Conservation (phyloP, 2,797 vertebrate genomes). For the Brachyrhaphis roseni region DNA sequence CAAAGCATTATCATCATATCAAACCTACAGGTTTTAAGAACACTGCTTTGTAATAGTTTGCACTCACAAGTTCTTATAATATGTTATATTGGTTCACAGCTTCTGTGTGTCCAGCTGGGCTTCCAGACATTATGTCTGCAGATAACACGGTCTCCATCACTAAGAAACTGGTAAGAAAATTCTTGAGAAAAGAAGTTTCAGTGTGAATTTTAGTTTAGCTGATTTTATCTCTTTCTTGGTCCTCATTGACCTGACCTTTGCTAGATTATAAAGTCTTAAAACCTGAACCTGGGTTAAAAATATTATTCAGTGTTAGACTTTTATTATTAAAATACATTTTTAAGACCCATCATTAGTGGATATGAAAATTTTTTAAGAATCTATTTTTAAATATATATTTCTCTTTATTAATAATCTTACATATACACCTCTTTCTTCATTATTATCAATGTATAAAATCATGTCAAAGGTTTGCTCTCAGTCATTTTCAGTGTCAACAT, state of each 20-base stretch:
- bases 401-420: background rate
- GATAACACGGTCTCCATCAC: constrained; percentile 25
- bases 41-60: background rate
- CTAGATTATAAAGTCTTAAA: background rate
- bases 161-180: constrained; percentile 68
- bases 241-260: background rate
- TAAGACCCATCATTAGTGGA: background rate
- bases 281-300: background rate
- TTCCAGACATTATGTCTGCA: background rate
- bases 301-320: background rate
- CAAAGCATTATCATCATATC: background rate
- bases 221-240: background rate
- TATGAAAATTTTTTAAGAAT: background rate
- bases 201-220: background rate
- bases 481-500: background rate
- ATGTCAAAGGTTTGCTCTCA: background rate
- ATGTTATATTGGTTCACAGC: constrained; percentile 1
- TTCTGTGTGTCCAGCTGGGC: constrained; percentile 25
- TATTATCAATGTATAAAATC: background rate
- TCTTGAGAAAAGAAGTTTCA: background rate
- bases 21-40: background rate
- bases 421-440: too few relatives aligned
- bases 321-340: background rate
- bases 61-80: background rate
- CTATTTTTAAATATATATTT: background rate